Percentiles rank a stretch among this genome's conserved stretches.
Conservation (phyloP, 2,888 invertebrate genomes). For the Protodeltote pygarga region DNA sequence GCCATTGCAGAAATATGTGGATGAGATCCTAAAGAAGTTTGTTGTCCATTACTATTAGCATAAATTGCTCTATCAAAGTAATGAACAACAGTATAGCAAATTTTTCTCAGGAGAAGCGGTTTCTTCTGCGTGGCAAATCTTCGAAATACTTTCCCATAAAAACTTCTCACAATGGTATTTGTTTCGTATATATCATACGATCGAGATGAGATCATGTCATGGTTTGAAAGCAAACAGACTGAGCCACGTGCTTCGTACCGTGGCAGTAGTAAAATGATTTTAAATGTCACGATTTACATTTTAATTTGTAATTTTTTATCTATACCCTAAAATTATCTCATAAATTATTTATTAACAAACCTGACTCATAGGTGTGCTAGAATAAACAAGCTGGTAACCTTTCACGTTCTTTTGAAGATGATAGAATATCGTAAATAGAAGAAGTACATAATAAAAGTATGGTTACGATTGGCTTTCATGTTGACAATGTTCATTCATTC, state of each 20-base stretch:
- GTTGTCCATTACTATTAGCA: too few relatives aligned
- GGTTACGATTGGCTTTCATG: slow-evolving; percentile 25
- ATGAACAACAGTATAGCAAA: too few relatives aligned
- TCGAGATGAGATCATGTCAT: slow-evolving; percentile 10
- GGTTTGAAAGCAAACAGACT: slow-evolving; percentile 4
- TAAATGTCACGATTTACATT: slow-evolving; percentile 2
- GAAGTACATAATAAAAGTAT: slow-evolving; percentile 19
- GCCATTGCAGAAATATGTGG: too few relatives aligned
- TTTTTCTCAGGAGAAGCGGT: too few relatives aligned
- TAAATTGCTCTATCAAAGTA: too few relatives aligned
- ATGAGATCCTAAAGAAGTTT: too few relatives aligned
- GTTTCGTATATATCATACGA: not conserved
- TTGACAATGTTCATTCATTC: slow-evolving; percentile 57
- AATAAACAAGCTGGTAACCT: slow-evolving; percentile 24
- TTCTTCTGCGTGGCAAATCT: too few relatives aligned
- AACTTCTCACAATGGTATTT: too few relatives aligned
- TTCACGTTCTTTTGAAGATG: slow-evolving; percentile 16
- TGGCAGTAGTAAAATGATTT: not conserved
- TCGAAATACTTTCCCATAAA: too few relatives aligned
- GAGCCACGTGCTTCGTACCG: slow-evolving; percentile 13
- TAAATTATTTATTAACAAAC: slow-evolving; percentile 12
- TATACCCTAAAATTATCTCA: not conserved
- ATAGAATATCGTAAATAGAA: slow-evolving; percentile 28
- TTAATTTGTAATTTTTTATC: not conserved
- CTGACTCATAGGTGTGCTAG: slow-evolving; percentile 17